phyloP scores from a whole-genome alignment of 2,797 vertebrate genomes.

The Trichosurus vulpecula region DNA sequence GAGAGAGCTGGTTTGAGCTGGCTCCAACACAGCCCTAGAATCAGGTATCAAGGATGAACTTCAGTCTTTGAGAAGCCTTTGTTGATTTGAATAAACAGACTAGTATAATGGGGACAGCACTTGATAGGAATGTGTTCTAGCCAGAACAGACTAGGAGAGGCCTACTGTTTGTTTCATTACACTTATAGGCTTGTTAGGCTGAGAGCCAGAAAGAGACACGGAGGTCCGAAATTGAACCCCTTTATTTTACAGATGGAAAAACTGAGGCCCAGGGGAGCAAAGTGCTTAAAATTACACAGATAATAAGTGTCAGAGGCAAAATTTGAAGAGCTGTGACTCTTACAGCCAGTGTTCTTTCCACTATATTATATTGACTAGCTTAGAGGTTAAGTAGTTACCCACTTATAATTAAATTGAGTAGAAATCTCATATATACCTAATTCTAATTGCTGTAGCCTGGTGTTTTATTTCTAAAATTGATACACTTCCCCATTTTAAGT shows the following conservation, averaged over 20 bases:
- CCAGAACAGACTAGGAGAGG: neutral
- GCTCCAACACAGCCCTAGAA: neutral
- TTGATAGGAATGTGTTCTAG: neutral
- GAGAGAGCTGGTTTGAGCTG: neutral
- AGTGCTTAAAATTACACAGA: neutral
- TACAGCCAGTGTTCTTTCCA: slow-evolving; percentile 55
- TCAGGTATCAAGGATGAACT: neutral
- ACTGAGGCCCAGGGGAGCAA: neutral
- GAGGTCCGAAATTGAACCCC: neutral
- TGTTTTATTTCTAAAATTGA: neutral
- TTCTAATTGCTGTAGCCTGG: neutral
- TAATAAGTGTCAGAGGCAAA: slow-evolving; percentile 22
- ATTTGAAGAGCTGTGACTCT: slow-evolving; percentile 62
- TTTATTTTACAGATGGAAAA: slow-evolving; percentile 33
- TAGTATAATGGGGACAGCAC: neutral
- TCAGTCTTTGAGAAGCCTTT: neutral
- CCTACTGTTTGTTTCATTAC: neutral
- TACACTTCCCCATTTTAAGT: neutral
- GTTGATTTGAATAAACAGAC: neutral
- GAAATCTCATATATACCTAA: neutral
- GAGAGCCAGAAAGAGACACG: neutral
- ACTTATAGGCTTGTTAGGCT: neutral
- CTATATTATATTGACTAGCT: slow-evolving; percentile 61
- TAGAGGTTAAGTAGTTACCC: neutral
- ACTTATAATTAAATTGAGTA: neutral